phyloP scores from a whole-genome alignment of 2,888 invertebrate species.

The Gortyna flavago region DNA sequence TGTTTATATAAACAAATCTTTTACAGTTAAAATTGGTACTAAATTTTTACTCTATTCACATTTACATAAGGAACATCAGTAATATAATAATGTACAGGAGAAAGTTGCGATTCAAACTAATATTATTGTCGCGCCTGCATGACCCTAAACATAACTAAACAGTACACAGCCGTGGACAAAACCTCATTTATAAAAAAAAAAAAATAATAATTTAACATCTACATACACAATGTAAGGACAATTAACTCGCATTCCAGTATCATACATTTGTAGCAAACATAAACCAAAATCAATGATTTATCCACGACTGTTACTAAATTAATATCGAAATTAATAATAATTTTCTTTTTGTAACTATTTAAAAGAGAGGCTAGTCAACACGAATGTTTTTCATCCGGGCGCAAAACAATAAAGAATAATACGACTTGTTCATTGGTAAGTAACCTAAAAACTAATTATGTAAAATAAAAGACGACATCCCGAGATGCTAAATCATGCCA shows the following conservation, averaged over 20 bases:
- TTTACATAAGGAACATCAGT: constrained; percentile 61
- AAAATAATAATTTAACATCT: constrained; percentile 29
- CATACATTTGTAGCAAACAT: constrained; percentile 37
- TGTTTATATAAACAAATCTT: constrained; percentile 86
- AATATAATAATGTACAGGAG: constrained; percentile 58
- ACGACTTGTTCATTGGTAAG: neutral
- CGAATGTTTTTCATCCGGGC: constrained; percentile 16
- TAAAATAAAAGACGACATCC: constrained; percentile 36
- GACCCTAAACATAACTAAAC: constrained; percentile 29
- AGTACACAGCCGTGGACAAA: constrained; percentile 43
- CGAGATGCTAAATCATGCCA: neutral
- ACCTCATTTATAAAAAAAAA: constrained; percentile 8
- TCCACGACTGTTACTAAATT: constrained; percentile 44
- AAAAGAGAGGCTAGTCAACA: constrained; percentile 40
- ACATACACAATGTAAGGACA: constrained; percentile 25
- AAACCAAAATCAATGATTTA: constrained; percentile 29
- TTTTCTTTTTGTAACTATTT: constrained; percentile 22
- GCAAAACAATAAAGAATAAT: constrained; percentile 29
- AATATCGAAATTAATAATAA: constrained; percentile 20
- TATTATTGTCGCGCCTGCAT: constrained; percentile 38
- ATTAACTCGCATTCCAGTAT: constrained; percentile 35
- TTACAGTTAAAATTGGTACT: constrained; percentile 82
- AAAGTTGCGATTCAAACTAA: constrained; percentile 46
- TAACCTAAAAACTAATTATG: neutral
- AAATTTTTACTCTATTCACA: constrained; percentile 83